Evolutionary conservation across 2,888 invertebrate genomes (phyloP).

Genomic region (Adelognathus sp.): DNA sequence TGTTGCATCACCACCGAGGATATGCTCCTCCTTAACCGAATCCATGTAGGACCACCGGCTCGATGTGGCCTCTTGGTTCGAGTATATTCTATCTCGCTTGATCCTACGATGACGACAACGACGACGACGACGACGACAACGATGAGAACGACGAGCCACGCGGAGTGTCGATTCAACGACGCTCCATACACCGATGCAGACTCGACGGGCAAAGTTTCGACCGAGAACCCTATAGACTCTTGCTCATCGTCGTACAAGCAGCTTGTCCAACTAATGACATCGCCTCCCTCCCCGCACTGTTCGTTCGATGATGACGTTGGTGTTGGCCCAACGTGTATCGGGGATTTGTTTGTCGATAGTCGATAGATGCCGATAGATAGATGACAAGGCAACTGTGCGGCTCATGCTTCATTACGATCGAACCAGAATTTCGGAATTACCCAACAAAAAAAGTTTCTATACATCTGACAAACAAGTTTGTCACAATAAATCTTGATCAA

Average conservation of each 20-base stretch:
- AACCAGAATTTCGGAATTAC: neutral
- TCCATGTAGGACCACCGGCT: slow-evolving; percentile 44
- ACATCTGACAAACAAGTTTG: no score
- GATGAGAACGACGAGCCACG: slow-evolving; percentile 23
- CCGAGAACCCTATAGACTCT: slow-evolving; percentile 26
- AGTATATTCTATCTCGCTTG: neutral
- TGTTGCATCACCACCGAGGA: slow-evolving; percentile 47
- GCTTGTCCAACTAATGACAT: slow-evolving; percentile 56
- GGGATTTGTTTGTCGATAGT: slow-evolving; percentile 57
- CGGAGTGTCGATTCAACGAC: slow-evolving; percentile 39
- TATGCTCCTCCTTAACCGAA: slow-evolving; percentile 53
- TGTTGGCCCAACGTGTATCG: slow-evolving; percentile 24
- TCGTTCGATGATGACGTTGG: slow-evolving; percentile 28
- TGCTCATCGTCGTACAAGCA: slow-evolving; percentile 47
- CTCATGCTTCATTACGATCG: slow-evolving; percentile 2
- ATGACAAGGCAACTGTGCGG: slow-evolving; percentile 42
- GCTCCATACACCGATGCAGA: slow-evolving; percentile 19
- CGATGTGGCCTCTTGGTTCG: slow-evolving; percentile 6
- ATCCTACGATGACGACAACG: no score
- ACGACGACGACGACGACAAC: slow-evolving; percentile 1
- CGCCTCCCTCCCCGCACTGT: slow-evolving; percentile 14
- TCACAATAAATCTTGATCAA: no score
- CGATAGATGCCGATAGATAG: slow-evolving; percentile 32
- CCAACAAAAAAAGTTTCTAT: no score
- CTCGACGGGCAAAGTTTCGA: slow-evolving; percentile 34